Conservation (phyloP, 2,797 vertebrate genomes). For the Oreochromis grahami region DNA sequence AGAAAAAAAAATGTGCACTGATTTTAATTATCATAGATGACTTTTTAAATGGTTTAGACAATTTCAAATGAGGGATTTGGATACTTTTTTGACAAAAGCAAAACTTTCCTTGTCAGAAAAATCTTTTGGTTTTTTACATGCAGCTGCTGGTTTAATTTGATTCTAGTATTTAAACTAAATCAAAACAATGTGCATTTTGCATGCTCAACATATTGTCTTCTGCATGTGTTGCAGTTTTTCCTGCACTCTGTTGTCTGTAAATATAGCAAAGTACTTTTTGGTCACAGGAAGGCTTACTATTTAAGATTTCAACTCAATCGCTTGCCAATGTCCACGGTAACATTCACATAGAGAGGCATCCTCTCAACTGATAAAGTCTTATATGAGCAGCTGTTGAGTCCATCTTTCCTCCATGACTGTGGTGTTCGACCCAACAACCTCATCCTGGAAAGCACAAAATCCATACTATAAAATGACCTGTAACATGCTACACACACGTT, state of each 20-base stretch:
- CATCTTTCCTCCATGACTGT: slow-evolving; percentile 85
- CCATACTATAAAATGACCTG: background rate
- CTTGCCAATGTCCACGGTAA: slow-evolving; percentile 87
- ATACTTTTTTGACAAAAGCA: background rate
- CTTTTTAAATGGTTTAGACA: background rate
- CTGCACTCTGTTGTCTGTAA: background rate
- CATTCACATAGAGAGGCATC: slow-evolving; percentile 83
- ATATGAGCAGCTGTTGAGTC: slow-evolving; percentile 90
- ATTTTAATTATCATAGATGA: background rate
- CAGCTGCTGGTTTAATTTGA: background rate
- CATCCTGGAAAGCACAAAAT: slow-evolving; percentile 77
- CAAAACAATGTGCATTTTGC: slow-evolving; percentile 17
- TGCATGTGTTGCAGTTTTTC: background rate
- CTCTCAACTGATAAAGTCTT: slow-evolving; percentile 80
- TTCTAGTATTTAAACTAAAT: background rate
- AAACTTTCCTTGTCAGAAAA: background rate
- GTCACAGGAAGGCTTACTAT: background rate
- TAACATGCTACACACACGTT: background rate
- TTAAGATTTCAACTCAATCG: slow-evolving; percentile 44
- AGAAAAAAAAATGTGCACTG: background rate
- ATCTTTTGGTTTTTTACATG: background rate
- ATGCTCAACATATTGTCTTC: background rate
- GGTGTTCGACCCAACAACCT: slow-evolving; percentile 80
- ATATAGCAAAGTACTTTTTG: slow-evolving; percentile 14
- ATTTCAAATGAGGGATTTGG: background rate